Conservation (phyloP, 1,140 invertebrate species). For the Eriosoma lanigerum region DNA sequence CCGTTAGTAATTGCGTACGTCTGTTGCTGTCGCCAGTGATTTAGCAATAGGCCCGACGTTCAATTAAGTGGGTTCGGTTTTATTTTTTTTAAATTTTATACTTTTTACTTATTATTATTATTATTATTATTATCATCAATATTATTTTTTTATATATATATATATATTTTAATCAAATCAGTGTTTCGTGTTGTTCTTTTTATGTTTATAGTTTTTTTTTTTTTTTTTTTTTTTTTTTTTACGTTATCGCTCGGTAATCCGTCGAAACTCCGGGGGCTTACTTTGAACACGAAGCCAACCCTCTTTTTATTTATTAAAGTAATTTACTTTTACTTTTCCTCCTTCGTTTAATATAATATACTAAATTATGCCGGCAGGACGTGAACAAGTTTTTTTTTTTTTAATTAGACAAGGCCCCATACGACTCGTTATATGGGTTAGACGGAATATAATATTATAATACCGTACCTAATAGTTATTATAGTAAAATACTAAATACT, state of each 20-base stretch:
- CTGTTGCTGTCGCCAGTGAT: constrained; percentile 38
- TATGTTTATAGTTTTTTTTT: neutral
- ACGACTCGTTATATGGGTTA: neutral
- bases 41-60: constrained; percentile 36
- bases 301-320: constrained; percentile 42
- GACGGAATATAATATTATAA: neutral
- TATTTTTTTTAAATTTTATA: neutral
- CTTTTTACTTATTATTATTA: neutral
- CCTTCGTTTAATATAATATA: too few relatives aligned
- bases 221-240: too few relatives aligned
- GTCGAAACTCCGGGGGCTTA: constrained; percentile 16
- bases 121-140: too few relatives aligned
- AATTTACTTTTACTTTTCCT: constrained; percentile 22
- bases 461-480: neutral
- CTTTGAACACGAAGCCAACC: constrained; percentile 1
- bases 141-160: neutral
- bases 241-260: constrained; percentile 19
- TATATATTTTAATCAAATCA: constrained; percentile 47
- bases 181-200: constrained; percentile 44
- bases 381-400: constrained; percentile 16
- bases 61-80: constrained; percentile 37
- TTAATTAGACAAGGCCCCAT: constrained; percentile 6
- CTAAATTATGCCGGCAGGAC: neutral
- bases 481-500: constrained; percentile 8
- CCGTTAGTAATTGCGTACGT: constrained; percentile 8